Base-by-base conservation (phyloP, 2,797 vertebrate species). In the Clangula hyemalis region DNA sequence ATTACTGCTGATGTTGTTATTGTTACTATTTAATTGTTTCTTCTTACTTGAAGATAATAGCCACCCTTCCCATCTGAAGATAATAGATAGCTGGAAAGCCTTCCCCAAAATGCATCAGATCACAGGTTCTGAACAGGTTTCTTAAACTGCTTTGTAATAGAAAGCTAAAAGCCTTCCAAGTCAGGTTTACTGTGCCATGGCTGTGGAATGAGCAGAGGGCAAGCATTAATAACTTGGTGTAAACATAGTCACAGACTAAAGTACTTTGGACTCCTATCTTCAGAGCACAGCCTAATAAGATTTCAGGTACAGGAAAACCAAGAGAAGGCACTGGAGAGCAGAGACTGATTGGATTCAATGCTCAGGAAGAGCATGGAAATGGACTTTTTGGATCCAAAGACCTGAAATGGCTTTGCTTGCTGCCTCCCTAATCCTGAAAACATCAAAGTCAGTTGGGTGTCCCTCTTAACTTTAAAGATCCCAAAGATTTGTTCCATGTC, bases 81-180 rank as follows among this genome's bases (percentile, higher is more conserved):
- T 49, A 49, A 49, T 49, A 49, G 47, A 49, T 85, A 69, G 8
- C 64, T 85, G 76, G 38, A 93, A 77, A 9, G 10, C n/a, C 39
- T 79, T 66, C 36, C n/a, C 70, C 43, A 60, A 66, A 91, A 72
- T 20, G 56, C 73, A 90, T 68, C 54, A 60, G 72, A 72, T 65
- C 75, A 87, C 69, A 83, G 73, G 62, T 93, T 80, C 81, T 85
- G 34, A 75, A 21, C 41, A 82, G 24, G 32, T 74, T 94, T n/a
- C 69, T 90, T 64, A 34, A 95, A 64, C 8, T 49, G 47, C 16
- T 93, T 66, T 86, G 25, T 30, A 30, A 8, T 24, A 71, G 70
- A 65, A 70, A 94, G 24, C 58, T 83, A 75, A 72, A 92, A 80
- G 13, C 65, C n/a, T 95, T 93, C 89, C 79, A 92, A 89, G 24